Percentiles rank a stretch among this genome's conserved stretches.
These are phyloP conservation scores for Caenorhabditis briggsae DNA, from an alignment of 1,140 invertebrate species.

Conservation along the genomic window DNA sequence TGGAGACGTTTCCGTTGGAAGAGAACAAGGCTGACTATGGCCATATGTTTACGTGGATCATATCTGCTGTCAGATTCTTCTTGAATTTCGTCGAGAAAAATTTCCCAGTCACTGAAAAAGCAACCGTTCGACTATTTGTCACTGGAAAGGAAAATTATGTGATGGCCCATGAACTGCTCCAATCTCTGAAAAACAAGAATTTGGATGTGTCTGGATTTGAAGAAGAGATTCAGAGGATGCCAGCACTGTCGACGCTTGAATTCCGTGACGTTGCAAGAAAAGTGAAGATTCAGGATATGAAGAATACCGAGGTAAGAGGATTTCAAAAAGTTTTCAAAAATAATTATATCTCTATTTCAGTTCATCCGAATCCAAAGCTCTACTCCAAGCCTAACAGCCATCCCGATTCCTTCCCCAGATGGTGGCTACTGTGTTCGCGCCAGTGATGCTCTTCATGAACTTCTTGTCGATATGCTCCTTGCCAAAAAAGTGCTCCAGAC, in stretches of 20 bases:
- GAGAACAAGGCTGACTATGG: too few relatives aligned
- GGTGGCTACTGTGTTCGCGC: not conserved
- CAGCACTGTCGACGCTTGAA: not conserved
- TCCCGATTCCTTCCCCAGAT: not conserved
- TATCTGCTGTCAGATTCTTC: too few relatives aligned
- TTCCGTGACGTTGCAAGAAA: not conserved
- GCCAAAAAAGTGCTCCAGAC: not conserved
- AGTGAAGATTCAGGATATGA: not conserved
- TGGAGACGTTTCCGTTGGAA: too few relatives aligned
- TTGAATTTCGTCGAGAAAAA: too few relatives aligned
- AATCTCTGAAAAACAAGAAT: not conserved
- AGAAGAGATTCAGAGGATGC: not conserved
- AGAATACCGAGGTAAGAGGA: not conserved
- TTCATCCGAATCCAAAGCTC: not conserved
- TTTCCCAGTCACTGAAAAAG: too few relatives aligned
- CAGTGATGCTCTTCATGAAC: not conserved
- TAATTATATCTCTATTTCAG: not conserved
- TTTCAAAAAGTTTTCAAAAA: too few relatives aligned
- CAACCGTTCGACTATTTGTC: too few relatives aligned
- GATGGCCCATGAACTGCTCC: not conserved
- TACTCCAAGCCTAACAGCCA: not conserved
- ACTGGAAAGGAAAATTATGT: not conserved
- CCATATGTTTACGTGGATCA: too few relatives aligned
- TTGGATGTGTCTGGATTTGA: not conserved
- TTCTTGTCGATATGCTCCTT: not conserved